Evolutionary conservation across 2,797 vertebrate species (phyloP), one percentile per base, ranked within the genome.

Genomic region (Etheostoma perlongum): DNA sequence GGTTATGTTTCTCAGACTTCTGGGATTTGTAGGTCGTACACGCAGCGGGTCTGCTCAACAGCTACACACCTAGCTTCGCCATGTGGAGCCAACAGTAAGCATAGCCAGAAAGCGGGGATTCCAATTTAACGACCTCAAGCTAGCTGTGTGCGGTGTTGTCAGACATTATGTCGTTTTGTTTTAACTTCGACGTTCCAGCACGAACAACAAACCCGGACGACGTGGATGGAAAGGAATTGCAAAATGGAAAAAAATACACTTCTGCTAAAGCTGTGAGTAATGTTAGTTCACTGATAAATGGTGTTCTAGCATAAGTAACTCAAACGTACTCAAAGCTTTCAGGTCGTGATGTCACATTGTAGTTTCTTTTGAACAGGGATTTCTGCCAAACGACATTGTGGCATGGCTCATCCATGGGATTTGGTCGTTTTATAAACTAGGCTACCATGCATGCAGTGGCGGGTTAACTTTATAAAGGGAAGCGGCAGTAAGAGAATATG

Each of bases 101-200:
- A 30, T 30, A 30, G 30, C 6, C 30, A 30, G 30, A 30, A 6
- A 30, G 23, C 5, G 2, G 1, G 7, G 5, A 23, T 1, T 59
- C 3, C 6, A 48, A 66, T 12, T 21, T 76, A 68, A 2, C 14
- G 44, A 5, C 18, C 48, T 87, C 8, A n/a, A 7, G 2, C 18
- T 48, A 51, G 10, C 30, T 4, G 7, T 21, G 13, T 62, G 65
- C 4, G 2, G 5, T 49, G 25, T 14, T 67, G 33, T 64, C 19
- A 54, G 48, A 66, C 46, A 72, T 15, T 5, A 95, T 96, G 95
- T 94, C 94, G 2, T 96, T 95, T 83, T 92, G 90, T 79, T 96
- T 96, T 82, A 94, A 96, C 76, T 96, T 96, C 60, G 88, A 94
- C 36, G 71, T 95, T 52, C 81, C 91, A 3, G 67, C 74, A 46